phyloP scores from a whole-genome alignment of 2,797 vertebrate species.

The Apogon talboti region DNA sequence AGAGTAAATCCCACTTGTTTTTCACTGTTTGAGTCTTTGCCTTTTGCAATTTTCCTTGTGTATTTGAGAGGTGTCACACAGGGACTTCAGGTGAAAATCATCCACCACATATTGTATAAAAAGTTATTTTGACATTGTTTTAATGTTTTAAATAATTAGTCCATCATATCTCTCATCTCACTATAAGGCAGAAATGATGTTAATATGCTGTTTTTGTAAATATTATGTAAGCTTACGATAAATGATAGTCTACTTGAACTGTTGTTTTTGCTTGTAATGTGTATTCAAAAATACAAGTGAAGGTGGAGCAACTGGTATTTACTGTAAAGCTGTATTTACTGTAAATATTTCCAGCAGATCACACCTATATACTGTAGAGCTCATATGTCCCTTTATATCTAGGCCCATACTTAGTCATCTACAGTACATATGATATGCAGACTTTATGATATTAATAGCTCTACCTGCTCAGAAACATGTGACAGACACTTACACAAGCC shows the following conservation, averaged over 20 bases:
- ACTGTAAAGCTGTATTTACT: background rate
- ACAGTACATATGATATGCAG: background rate
- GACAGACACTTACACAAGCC: constrained; percentile 9
- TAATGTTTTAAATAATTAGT: no score
- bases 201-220: no score
- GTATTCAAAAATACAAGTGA: background rate
- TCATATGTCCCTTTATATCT: background rate
- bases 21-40: background rate
- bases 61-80: no score
- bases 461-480: constrained; percentile 12
- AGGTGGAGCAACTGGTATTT: background rate
- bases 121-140: no score
- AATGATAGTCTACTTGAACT: background rate
- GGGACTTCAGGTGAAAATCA: no score
- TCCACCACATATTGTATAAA: no score
- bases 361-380: background rate
- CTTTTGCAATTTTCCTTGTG: no score
- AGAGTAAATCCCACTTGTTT: constrained; percentile 7
- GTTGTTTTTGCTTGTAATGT: background rate
- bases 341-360: constrained; percentile 15
- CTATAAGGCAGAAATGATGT: no score
- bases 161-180: no score
- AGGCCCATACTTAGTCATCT: background rate
- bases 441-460: background rate
- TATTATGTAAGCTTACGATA: no score